Conservation (phyloP, 2,797 vertebrate genomes). For the Microtus agrestis region DNA sequence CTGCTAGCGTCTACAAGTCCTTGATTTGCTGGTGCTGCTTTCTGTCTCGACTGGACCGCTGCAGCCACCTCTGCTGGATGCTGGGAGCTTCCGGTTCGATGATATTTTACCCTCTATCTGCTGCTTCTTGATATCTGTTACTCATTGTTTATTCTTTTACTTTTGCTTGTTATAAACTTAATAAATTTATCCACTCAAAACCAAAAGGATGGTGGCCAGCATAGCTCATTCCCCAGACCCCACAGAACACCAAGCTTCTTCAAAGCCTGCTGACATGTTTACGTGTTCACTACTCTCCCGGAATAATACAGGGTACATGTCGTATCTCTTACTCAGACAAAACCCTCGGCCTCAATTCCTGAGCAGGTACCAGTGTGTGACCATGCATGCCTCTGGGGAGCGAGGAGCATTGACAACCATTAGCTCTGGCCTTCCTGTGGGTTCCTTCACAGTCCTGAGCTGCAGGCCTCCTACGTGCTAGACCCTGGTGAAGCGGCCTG, state of each 20-base stretch:
- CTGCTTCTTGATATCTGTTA: not conserved
- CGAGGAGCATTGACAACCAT: too few species aligned
- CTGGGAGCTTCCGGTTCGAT: not conserved
- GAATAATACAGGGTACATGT: not conserved
- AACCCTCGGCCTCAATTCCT: not conserved
- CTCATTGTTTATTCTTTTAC: not conserved
- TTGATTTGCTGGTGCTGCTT: not conserved
- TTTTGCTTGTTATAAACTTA: not conserved
- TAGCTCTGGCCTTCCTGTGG: not conserved
- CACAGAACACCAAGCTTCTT: not conserved
- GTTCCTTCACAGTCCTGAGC: not conserved
- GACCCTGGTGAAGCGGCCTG: not conserved
- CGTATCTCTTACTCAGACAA: not conserved
- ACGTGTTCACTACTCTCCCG: not conserved
- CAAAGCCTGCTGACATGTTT: not conserved
- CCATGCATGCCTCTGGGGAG: not conserved
- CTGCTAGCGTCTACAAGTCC: not conserved
- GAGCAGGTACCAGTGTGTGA: not conserved
- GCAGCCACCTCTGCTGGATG: not conserved
- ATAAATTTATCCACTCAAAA: not conserved
- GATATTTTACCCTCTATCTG: not conserved
- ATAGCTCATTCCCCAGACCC: not conserved
- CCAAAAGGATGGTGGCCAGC: not conserved
- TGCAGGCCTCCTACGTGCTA: not conserved
- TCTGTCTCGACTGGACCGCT: not conserved